phyloP scores from a whole-genome alignment of 2,888 invertebrate species.

The Sisyra nigra region DNA sequence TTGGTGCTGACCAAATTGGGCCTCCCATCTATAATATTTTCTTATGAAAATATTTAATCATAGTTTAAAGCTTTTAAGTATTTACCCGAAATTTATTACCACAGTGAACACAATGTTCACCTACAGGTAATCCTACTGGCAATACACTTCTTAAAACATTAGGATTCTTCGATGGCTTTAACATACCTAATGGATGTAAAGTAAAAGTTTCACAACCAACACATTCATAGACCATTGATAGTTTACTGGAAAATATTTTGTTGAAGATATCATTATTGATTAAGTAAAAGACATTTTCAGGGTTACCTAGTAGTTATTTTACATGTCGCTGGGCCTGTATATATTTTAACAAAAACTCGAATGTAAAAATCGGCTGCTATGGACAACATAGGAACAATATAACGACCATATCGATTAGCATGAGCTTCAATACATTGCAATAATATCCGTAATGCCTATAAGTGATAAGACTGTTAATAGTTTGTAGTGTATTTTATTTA shows the following conservation, averaged over 20 bases:
- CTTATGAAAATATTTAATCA: no score
- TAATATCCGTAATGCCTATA: constrained; percentile 79
- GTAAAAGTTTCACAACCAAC: constrained; percentile 71
- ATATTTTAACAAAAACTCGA: constrained; percentile 77
- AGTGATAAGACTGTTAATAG: constrained; percentile 10
- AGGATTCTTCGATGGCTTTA: constrained; percentile 39
- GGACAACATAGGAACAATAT: constrained; percentile 79
- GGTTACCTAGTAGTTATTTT: constrained; percentile 67
- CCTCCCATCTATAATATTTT: constrained; percentile 55
- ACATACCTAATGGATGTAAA: constrained; percentile 58
- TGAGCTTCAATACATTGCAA: constrained; percentile 79
- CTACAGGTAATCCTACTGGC: constrained; percentile 52
- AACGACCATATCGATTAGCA: constrained; percentile 84
- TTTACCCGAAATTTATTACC: constrained; percentile 53
- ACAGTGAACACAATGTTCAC: constrained; percentile 57
- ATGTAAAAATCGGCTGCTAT: constrained; percentile 95
- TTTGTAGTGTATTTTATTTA: not conserved
- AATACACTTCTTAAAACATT: constrained; percentile 44
- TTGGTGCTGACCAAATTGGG: constrained; percentile 82
- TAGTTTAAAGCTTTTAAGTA: no score
- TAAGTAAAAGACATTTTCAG: constrained; percentile 4
- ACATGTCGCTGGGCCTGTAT: constrained; percentile 63
- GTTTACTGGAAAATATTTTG: constrained; percentile 40
- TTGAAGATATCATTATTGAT: not conserved
- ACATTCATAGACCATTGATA: constrained; percentile 80